Conservation (phyloP, 2,113 vertebrate species). For the Coturnix japonica region DNA sequence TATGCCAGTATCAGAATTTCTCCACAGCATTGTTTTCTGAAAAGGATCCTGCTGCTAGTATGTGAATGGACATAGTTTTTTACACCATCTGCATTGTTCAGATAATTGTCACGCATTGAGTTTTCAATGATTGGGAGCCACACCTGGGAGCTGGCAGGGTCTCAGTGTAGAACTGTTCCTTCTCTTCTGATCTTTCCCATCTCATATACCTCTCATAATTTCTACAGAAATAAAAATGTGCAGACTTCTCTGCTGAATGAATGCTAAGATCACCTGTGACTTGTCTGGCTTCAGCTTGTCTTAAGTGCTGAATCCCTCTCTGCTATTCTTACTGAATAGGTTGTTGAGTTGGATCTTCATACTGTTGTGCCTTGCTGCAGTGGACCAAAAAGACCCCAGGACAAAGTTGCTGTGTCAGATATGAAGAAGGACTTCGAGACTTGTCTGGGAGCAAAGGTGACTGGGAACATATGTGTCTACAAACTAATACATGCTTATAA, state of each 20-base stretch:
- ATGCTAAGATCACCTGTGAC: not conserved
- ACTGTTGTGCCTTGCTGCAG: slow-evolving; percentile 95
- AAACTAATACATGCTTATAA: not conserved
- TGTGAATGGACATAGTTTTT: not conserved
- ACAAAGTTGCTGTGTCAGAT: slow-evolving; percentile 89
- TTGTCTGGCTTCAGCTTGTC: not conserved
- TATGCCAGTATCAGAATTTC: not conserved
- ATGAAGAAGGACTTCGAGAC: slow-evolving; percentile 93
- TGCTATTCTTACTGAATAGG: slow-evolving; percentile 68
- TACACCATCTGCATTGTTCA: not conserved
- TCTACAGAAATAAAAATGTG: not conserved
- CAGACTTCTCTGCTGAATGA: not conserved
- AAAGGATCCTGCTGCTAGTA: not conserved
- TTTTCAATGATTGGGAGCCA: not conserved
- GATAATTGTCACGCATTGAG: not conserved
- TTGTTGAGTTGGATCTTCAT: slow-evolving; percentile 86
- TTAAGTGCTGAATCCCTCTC: not conserved
- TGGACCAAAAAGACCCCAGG: slow-evolving; percentile 96
- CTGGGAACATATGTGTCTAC: not conserved
- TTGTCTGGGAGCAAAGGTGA: slow-evolving; percentile 91
- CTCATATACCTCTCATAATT: not conserved
- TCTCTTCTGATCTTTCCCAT: not conserved
- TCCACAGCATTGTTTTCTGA: not conserved
- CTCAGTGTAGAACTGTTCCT: not conserved
- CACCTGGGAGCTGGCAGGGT: not conserved